phyloP scores from a whole-genome alignment of 2,888 invertebrate genomes.

The Drosophila mimetica region DNA sequence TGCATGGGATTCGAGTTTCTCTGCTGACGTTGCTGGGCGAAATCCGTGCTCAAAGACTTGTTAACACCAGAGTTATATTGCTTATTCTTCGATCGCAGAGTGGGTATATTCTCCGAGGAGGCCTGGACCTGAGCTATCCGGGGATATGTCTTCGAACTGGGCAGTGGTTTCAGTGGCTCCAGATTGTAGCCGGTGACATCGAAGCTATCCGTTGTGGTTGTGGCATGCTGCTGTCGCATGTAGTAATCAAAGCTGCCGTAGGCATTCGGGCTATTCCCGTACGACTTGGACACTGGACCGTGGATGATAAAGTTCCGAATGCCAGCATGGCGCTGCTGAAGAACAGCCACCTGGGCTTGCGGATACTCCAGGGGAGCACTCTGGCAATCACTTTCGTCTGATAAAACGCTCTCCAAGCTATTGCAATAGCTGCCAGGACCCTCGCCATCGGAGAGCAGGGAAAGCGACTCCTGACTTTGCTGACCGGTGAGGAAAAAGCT shows the following conservation, averaged over 20 bases:
- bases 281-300: constrained; percentile 86
- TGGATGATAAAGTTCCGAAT: constrained; percentile 81
- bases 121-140: constrained; percentile 56
- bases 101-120: constrained; percentile 81
- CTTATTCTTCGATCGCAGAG: constrained; percentile 82
- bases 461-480: constrained; percentile 92
- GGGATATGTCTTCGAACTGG: constrained; percentile 83
- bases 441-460: constrained; percentile 88
- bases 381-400: constrained; percentile 92
- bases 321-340: constrained; percentile 84
- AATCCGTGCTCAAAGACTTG: constrained; percentile 84
- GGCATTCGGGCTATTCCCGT: constrained; percentile 88
- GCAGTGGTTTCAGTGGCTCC: constrained; percentile 70
- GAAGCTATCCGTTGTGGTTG: constrained; percentile 78
- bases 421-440: constrained; percentile 88
- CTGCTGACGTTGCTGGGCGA: constrained; percentile 82
- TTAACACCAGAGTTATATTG: constrained; percentile 83
- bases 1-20: constrained; percentile 78
- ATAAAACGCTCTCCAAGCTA: constrained; percentile 92
- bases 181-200: constrained; percentile 84
- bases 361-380: constrained; percentile 89
- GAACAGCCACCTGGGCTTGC: constrained; percentile 63
- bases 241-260: constrained; percentile 86
- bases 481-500: constrained; percentile 91
- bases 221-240: constrained; percentile 81